Evolutionary conservation across 1,140 invertebrate species (phyloP).

Genomic region (Diorhabda sublineata): DNA sequence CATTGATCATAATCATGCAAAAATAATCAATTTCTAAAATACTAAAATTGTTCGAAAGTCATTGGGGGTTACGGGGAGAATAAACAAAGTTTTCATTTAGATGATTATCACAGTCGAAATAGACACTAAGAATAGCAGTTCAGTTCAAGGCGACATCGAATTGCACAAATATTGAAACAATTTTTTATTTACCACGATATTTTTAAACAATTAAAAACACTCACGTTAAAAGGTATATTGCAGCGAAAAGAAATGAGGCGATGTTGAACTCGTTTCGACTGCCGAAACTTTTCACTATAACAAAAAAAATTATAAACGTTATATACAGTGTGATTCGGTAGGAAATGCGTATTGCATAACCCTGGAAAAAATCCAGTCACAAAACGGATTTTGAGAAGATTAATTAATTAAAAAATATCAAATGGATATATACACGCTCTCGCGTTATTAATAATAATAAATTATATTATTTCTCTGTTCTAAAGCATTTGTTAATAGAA

Average conservation of each 20-base stretch:
- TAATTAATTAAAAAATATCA: too few relatives aligned
- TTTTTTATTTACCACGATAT: not conserved
- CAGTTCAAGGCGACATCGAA: conserved; percentile 1
- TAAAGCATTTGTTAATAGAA: too few relatives aligned
- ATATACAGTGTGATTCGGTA: too few relatives aligned
- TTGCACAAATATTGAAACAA: not conserved
- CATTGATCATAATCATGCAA: too few relatives aligned
- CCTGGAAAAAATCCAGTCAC: too few relatives aligned
- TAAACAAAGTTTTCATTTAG: conserved; percentile 1
- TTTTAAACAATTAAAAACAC: not conserved
- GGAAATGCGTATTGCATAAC: too few relatives aligned
- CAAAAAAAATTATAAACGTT: not conserved
- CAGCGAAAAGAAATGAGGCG: not conserved
- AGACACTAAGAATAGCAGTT: conserved; percentile 2
- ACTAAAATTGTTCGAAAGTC: not conserved
- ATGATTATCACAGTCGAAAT: conserved; percentile 1
- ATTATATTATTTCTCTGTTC: too few relatives aligned
- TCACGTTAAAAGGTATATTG: not conserved
- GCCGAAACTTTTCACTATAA: not conserved
- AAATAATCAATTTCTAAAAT: too few relatives aligned
- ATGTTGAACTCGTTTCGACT: not conserved
- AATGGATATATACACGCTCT: too few relatives aligned
- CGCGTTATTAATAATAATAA: too few relatives aligned
- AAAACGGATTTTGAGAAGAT: too few relatives aligned
- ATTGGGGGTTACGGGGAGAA: not conserved